Percentiles rank a stretch among this genome's conserved stretches.
Conservation (phyloP, 2,797 vertebrate species). For the Alosa sapidissima region DNA sequence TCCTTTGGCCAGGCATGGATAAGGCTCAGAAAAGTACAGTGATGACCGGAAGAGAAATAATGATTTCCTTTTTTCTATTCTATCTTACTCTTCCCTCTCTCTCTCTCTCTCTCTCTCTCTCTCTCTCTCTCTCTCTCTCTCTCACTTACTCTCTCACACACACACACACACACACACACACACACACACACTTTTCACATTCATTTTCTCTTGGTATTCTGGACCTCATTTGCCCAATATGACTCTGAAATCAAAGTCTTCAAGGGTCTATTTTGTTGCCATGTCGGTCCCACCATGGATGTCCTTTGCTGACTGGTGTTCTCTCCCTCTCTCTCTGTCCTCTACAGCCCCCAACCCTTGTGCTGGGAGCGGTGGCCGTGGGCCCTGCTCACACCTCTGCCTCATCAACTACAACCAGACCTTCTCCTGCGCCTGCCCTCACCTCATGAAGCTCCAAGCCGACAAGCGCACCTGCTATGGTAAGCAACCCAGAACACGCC, state of each 20-base stretch:
- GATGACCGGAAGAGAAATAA: background rate
- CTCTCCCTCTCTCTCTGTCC: background rate
- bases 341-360: constrained; percentile 91
- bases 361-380: constrained; percentile 81
- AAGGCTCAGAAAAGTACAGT: background rate
- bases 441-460: constrained; percentile 92
- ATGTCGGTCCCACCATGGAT: background rate
- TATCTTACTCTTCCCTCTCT: background rate
- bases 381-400: constrained; percentile 92
- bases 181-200: background rate
- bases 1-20: background rate
- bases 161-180: no score
- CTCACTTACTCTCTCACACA: no score
- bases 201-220: background rate
- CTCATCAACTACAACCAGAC: constrained; percentile 98
- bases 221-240: background rate
- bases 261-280: no score
- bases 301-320: background rate
- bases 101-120: background rate
- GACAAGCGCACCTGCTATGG: constrained; percentile 92
- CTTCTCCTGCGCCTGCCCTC: constrained; percentile 92
- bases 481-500: constrained; percentile 53
- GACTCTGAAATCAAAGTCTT: background rate
- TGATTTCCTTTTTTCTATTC: background rate
- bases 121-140: background rate